phyloP scores from a whole-genome alignment of 2,113 vertebrate genomes.

The Tychaedon coryphoeus region DNA sequence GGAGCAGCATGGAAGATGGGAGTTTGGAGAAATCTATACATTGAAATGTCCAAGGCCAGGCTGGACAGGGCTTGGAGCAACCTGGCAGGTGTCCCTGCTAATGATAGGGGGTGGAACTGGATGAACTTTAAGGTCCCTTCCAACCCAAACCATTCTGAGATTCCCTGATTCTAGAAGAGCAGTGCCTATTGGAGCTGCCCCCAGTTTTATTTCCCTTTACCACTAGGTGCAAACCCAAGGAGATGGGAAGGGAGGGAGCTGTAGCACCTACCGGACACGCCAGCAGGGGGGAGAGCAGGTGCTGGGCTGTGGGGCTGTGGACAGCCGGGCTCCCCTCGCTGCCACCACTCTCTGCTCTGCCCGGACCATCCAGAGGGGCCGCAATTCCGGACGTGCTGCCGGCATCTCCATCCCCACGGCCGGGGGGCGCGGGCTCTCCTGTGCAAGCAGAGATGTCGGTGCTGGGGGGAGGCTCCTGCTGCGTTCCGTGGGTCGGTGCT shows the following conservation, averaged over 20 bases:
- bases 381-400: accelerated
- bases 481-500: accelerated
- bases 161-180: background rate
- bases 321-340: background rate
- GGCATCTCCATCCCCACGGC: background rate
- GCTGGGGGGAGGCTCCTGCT: background rate
- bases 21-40: background rate
- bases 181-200: background rate
- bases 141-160: background rate
- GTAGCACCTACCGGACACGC: constrained; percentile 62
- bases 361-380: accelerated
- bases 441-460: accelerated
- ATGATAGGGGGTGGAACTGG: background rate
- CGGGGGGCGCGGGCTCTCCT: accelerated
- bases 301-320: constrained; percentile 8
- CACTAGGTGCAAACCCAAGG: background rate
- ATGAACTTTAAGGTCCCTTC: background rate
- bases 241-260: background rate
- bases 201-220: background rate
- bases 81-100: background rate
- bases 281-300: constrained; percentile 64
- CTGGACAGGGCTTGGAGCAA: background rate
- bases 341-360: background rate
- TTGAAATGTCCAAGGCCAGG: background rate
- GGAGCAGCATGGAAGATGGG: background rate